phyloP scores from a whole-genome alignment of 2,113 vertebrate species.

The Hippocampus guttulatus region DNA sequence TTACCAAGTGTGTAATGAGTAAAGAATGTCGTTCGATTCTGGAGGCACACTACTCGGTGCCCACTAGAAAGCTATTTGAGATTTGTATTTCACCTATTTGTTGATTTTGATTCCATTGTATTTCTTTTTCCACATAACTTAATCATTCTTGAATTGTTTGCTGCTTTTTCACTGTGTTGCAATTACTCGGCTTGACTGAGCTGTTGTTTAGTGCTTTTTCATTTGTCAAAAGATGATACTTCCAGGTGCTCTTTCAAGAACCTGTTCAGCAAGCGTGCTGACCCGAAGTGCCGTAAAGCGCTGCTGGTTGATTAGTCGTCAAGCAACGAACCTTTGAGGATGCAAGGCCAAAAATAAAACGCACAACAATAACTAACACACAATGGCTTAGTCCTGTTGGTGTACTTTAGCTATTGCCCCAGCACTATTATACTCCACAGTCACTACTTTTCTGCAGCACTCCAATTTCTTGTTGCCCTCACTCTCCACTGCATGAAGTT shows the following conservation, averaged over 20 bases:
- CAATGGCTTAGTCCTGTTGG: neutral
- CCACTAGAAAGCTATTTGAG: neutral
- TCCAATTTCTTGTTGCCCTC: neutral
- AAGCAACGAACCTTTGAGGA: too few relatives aligned
- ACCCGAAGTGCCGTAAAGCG: too few relatives aligned
- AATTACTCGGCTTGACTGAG: too few relatives aligned
- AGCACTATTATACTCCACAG: neutral
- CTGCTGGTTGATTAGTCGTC: too few relatives aligned
- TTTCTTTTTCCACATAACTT: neutral
- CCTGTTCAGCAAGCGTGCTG: too few relatives aligned
- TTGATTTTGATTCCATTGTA: neutral
- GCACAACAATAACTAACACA: too few relatives aligned
- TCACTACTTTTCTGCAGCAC: neutral
- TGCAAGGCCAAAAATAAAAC: too few relatives aligned
- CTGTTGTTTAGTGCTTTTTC: too few relatives aligned
- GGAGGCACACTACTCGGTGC: neutral
- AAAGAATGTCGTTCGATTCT: constrained; percentile 18
- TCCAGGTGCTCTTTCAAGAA: too few relatives aligned
- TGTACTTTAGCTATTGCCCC: neutral
- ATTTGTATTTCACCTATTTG: neutral
- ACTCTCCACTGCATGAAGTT: neutral
- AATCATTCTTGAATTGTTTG: neutral
- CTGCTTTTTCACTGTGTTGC: too few relatives aligned
- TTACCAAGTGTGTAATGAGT: constrained; percentile 32
- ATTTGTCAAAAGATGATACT: too few relatives aligned